Evolutionary conservation across 2,888 invertebrate species (phyloP), one percentile per base, ranked within the genome.

Genomic region (Caenorhabditis sp.): DNA sequence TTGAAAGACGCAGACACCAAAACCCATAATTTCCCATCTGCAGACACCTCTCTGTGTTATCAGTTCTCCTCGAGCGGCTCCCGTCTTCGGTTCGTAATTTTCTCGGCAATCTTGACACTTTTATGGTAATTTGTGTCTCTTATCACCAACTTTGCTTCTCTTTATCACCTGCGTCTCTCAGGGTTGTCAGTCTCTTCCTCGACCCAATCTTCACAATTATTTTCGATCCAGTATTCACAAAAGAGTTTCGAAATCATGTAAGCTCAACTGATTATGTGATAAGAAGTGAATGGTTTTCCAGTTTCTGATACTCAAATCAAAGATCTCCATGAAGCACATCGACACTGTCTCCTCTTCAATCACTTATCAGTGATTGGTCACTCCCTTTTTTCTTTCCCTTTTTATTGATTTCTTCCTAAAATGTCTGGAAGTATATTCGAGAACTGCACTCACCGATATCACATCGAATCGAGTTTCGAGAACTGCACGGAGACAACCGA

Each of bases 161-260:
- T 9, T 24, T 55, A 26, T 26, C n/a, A n/a, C n/a, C 8, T 15
- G 28, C 1, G 18, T 26, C 20, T 32, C 4, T 32, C 58, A 58
- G 58, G 58, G 55, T 55, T 0, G 53, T 62, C 24, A 55, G 64
- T 20, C 44, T 72, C 8, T 72, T 74, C 40, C 37, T 65, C 28
- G 74, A 74, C 37, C 74, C 74, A 0, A 65, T 74, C n/a, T 74
- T 74, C 58, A 65, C 74, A n/a, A 58, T 65, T 8, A 13, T 61
- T 1, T 72, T 74, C 51, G 65, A 74, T 53, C 71, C 71, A 2
- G 20, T 72, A 15, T 72, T 72, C 28, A 47, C 58, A 6, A 58
- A 65, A 58, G 51, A 50, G 11, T 47, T 72, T 1, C 18, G 35
- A 9, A 22, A 56, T 37, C 37, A 60, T 18, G 58, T 64, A 24